A percentile compares a stretch with the other conserved stretches of the same genome.
Conservation (phyloP, 1,140 invertebrate species). For the Callitettix versicolor region DNA sequence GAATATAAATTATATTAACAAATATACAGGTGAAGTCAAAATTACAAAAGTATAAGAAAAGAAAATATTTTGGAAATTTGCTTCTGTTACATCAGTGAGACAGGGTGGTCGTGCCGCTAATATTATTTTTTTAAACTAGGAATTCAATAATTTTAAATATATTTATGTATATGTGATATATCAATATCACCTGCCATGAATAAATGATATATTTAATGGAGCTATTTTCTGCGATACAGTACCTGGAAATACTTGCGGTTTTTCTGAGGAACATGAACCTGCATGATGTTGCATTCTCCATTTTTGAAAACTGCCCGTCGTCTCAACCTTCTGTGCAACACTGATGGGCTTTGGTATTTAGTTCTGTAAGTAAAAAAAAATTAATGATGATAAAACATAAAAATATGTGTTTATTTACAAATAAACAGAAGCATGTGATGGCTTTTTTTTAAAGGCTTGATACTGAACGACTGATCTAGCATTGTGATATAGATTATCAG, state of each 20-base stretch:
- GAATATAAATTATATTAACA: no score
- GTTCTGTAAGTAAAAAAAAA: neutral
- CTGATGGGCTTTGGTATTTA: neutral
- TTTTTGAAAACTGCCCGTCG: constrained; percentile 85
- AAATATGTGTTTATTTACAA: no score
- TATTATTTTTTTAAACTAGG: neutral
- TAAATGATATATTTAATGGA: no score
- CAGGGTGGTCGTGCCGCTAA: neutral
- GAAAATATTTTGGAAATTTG: neutral
- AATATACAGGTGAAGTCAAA: no score
- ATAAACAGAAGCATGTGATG: no score
- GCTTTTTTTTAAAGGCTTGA: no score
- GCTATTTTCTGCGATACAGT: no score
- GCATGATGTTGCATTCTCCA: constrained; percentile 87
- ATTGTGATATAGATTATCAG: no score
- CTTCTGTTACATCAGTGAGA: neutral
- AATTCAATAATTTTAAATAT: neutral
- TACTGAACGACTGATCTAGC: no score
- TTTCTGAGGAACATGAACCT: constrained; percentile 71
- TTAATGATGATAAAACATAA: no score
- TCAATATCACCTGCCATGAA: no score
- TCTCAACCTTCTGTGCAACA: constrained; percentile 44
- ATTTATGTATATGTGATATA: neutral
- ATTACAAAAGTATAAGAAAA: neutral
- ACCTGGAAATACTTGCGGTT: constrained; percentile 58